Percentiles rank a stretch among this genome's conserved stretches.
Evolutionary conservation across 2,113 vertebrate species (phyloP).

Genomic region (Stigmatopora nigra): DNA sequence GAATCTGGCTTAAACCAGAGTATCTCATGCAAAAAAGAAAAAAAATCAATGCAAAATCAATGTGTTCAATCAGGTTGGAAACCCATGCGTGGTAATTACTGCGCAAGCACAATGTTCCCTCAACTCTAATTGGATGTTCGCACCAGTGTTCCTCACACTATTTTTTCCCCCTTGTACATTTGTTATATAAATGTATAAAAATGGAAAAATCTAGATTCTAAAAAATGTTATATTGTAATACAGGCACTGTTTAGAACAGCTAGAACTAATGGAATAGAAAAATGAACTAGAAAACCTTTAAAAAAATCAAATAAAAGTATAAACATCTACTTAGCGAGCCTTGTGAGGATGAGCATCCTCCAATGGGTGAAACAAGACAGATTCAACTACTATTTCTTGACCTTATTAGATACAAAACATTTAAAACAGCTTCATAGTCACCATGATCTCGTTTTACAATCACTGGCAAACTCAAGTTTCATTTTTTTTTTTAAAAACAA

Average conservation of each 20-base stretch:
- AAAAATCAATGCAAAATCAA: conserved; percentile 60
- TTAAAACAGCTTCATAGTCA: too few species aligned
- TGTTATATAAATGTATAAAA: not conserved
- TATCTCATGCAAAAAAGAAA: conserved; percentile 55
- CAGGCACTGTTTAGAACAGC: not conserved
- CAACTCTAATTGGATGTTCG: conserved; percentile 48
- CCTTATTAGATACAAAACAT: too few species aligned
- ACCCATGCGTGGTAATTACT: conserved; percentile 56
- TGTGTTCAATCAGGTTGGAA: conserved; percentile 56
- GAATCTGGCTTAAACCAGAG: conserved; percentile 46
- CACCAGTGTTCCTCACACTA: not conserved
- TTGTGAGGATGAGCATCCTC: too few species aligned
- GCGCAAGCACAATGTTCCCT: conserved; percentile 26
- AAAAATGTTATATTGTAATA: not conserved
- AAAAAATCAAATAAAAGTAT: too few species aligned
- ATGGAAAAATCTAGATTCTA: not conserved
- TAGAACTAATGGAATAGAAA: not conserved
- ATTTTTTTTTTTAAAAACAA: too few species aligned
- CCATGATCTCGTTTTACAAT: too few species aligned
- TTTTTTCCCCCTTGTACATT: not conserved
- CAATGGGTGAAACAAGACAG: too few species aligned
- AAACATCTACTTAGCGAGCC: too few species aligned
- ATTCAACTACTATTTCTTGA: too few species aligned
- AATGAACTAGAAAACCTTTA: too few species aligned
- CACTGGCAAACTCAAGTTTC: too few species aligned